Evolutionary conservation across 2,888 invertebrate genomes (phyloP).

Genomic region (Mythimna albipuncta): DNA sequence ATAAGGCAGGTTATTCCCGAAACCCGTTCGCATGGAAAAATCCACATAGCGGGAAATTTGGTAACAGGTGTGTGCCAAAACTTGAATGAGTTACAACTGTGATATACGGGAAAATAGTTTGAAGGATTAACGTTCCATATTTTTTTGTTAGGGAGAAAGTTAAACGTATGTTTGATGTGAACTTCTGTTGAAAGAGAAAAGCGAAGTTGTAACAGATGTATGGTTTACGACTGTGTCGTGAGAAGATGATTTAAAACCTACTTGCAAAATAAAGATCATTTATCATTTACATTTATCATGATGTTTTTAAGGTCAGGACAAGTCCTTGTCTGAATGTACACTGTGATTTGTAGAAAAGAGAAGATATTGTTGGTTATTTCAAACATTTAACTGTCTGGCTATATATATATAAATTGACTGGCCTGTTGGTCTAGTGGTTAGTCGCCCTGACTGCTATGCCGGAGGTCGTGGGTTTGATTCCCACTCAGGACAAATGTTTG

Average conservation of each 20-base stretch:
- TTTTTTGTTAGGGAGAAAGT: constrained; percentile 23
- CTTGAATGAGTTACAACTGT: constrained; percentile 52
- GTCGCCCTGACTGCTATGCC: no score
- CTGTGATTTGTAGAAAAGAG: neutral
- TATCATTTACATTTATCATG: no score
- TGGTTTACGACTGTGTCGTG: neutral
- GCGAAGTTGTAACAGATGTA: constrained; percentile 14
- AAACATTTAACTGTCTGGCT: no score
- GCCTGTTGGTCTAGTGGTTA: no score
- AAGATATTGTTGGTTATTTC: neutral
- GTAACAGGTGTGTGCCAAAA: constrained; percentile 61
- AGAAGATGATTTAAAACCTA: no score
- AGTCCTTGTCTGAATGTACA: neutral
- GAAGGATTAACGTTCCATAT: constrained; percentile 29
- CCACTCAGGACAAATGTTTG: no score
- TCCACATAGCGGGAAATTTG: constrained; percentile 44
- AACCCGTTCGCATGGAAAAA: constrained; percentile 46
- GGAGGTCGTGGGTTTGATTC: no score
- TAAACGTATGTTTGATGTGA: constrained; percentile 17
- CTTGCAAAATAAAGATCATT: no score
- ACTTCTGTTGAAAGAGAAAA: constrained; percentile 20
- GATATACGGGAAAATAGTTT: constrained; percentile 45
- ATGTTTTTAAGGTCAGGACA: no score
- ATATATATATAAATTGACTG: no score
- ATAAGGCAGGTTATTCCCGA: constrained; percentile 37